A percentile compares a stretch with the other conserved stretches of the same genome.
phyloP scores from a whole-genome alignment of 2,888 invertebrate species.

The Synanthedon andrenaeformis region DNA sequence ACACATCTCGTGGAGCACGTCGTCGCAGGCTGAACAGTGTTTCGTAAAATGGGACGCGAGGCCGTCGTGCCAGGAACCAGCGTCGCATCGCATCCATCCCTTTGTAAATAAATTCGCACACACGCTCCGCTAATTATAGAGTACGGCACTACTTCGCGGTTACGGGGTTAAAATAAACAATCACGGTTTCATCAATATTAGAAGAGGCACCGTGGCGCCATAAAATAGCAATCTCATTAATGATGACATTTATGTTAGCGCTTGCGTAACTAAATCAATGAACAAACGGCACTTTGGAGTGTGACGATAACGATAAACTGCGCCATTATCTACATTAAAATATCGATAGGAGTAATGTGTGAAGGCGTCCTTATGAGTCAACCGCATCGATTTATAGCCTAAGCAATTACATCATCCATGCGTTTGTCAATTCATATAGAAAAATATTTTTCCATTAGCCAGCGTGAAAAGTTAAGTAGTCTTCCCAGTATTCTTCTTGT shows the following conservation, averaged over 20 bases:
- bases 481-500: too few species aligned
- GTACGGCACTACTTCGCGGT: slow-evolving; percentile 6
- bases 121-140: slow-evolving; percentile 41
- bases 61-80: slow-evolving; percentile 33
- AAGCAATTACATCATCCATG: slow-evolving; percentile 13
- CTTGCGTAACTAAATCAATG: slow-evolving; percentile 20
- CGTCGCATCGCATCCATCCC: slow-evolving; percentile 22
- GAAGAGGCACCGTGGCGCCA: too few species aligned
- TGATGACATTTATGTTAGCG: neutral
- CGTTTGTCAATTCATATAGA: too few species aligned
- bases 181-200: neutral
- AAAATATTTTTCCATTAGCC: too few species aligned
- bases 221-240: too few species aligned
- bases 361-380: slow-evolving; percentile 27
- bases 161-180: slow-evolving; percentile 7
- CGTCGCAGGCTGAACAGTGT: neutral
- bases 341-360: slow-evolving; percentile 12
- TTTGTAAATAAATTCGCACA: slow-evolving; percentile 40
- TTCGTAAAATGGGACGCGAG: slow-evolving; percentile 34
- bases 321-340: slow-evolving; percentile 27
- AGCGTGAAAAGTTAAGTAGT: too few species aligned
- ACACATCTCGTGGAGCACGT: neutral
- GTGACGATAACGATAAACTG: slow-evolving; percentile 26
- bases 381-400: slow-evolving; percentile 25
- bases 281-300: slow-evolving; percentile 18